These are phyloP conservation scores for Ophthalmolycus amberensis DNA, from an alignment of 2,113 vertebrate species.

Conservation along the genomic window DNA sequence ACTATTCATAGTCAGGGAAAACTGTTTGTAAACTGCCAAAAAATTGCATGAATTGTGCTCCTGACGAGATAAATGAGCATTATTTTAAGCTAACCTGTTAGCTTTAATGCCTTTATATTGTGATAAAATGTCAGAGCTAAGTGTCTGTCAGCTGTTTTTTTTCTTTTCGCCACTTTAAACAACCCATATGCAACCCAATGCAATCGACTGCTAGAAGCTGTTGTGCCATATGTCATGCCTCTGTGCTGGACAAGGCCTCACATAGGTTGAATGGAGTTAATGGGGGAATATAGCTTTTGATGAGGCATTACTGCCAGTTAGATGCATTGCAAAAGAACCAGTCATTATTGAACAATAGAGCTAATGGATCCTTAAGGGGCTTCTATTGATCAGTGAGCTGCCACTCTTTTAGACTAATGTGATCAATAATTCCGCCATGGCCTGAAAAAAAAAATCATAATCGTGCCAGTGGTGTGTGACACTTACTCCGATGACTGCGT, in stretches of 20 bases:
- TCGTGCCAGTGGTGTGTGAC: conserved; percentile 26
- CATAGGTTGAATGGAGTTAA: conserved; percentile 33
- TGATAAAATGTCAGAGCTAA: neutral
- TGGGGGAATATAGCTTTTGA: conserved; percentile 33
- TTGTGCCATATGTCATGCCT: conserved; percentile 38
- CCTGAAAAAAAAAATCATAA: conserved; percentile 42
- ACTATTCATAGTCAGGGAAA: neutral
- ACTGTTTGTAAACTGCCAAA: too few species aligned
- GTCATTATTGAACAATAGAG: conserved; percentile 60
- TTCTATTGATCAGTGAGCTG: conserved; percentile 63
- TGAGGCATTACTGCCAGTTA: conserved; percentile 57
- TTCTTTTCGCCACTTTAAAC: neutral
- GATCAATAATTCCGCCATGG: conserved; percentile 67
- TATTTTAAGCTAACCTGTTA: neutral
- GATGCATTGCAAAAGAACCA: conserved; percentile 47
- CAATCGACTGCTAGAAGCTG: neutral
- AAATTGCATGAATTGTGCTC: neutral
- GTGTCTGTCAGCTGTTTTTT: neutral
- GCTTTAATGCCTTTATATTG: neutral
- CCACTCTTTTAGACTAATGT: conserved; percentile 50
- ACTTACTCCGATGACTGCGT: conserved; percentile 26
- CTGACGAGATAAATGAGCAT: neutral
- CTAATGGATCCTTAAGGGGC: conserved; percentile 69
- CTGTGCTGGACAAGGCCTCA: neutral
- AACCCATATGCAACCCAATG: conserved; percentile 1